Conservation (phyloP, 2,797 vertebrate genomes). For the Coendou prehensilis region DNA sequence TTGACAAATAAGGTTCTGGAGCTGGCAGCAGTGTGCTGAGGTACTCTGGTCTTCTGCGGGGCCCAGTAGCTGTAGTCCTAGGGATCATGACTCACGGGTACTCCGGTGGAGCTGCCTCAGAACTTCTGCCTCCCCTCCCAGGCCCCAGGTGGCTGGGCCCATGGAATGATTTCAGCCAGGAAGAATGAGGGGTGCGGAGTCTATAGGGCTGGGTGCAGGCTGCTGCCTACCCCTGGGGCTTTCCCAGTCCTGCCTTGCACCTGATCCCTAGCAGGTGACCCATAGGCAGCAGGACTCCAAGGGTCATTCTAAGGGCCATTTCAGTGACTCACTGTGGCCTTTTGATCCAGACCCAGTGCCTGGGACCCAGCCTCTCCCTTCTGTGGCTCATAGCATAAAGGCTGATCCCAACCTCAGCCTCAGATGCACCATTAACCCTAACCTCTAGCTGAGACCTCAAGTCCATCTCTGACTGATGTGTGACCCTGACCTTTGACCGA, state of each 20-base stretch:
- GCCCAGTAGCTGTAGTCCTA: constrained; percentile 2
- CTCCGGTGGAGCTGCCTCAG: constrained; percentile 64
- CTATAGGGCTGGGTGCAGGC: constrained; percentile 64
- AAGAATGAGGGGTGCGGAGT: constrained; percentile 79
- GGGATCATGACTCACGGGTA: constrained; percentile 72
- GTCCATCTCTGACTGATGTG: not conserved
- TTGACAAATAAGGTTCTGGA: not conserved
- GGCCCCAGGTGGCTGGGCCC: constrained; percentile 71
- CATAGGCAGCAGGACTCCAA: constrained; percentile 21
- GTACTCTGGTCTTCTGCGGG: constrained; percentile 32
- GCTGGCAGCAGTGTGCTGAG: not conserved
- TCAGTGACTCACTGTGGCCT: constrained; percentile 14
- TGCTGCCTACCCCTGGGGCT: constrained; percentile 66
- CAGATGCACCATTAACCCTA: not conserved
- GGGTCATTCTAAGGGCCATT: constrained; percentile 43
- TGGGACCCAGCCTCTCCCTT: not conserved
- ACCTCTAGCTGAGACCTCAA: not conserved
- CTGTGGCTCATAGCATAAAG: not conserved
- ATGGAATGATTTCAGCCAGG: constrained; percentile 76
- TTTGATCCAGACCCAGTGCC: not conserved
- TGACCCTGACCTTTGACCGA: constrained; percentile 33
- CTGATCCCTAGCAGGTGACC: constrained; percentile 63
- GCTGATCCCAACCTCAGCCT: not conserved
- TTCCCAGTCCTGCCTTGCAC: constrained; percentile 48
- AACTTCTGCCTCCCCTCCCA: constrained; percentile 77